A percentile compares a stretch with the other conserved stretches of the same genome.
Conservation (phyloP, 2,113 vertebrate genomes). For the Sterrhoptilus dennistouni region DNA sequence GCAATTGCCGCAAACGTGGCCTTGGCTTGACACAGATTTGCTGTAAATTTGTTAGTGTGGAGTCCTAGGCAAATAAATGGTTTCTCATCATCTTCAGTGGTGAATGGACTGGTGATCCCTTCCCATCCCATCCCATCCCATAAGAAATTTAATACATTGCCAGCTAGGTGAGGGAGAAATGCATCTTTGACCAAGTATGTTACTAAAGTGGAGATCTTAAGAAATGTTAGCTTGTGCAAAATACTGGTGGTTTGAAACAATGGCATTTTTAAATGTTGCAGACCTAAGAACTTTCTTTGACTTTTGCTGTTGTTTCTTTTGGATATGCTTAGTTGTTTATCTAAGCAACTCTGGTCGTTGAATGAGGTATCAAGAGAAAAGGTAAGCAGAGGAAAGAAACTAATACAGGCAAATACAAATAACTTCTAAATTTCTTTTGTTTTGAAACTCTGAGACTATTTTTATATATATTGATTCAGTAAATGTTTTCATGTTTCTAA, state of each 20-base stretch:
- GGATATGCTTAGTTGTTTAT: conserved; percentile 62
- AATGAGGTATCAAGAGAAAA: conserved; percentile 58
- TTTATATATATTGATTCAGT: not conserved
- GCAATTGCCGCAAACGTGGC: rapidly evolving
- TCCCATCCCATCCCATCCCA: no score
- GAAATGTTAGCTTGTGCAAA: conserved; percentile 39
- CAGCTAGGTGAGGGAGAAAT: not conserved
- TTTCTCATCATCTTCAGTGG: not conserved
- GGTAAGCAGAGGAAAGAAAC: conserved; percentile 54
- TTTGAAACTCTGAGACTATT: not conserved
- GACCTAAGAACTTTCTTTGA: conserved; percentile 67
- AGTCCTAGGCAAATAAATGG: not conserved
- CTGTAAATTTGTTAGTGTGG: not conserved
- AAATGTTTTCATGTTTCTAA: not conserved
- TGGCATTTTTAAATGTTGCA: conserved; percentile 52
- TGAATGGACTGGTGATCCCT: not conserved
- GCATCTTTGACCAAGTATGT: not conserved
- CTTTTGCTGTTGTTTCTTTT: conserved; percentile 72
- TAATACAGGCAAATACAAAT: conserved; percentile 31
- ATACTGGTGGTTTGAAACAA: conserved; percentile 56
- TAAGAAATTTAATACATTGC: not conserved
- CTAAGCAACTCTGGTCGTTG: conserved; percentile 45
- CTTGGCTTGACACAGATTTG: not conserved
- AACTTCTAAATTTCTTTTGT: not conserved
- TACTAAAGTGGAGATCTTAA: not conserved